These are phyloP conservation scores for Drosophila setosimentum DNA, from an alignment of 2,888 invertebrate genomes.

Conservation along the genomic window DNA sequence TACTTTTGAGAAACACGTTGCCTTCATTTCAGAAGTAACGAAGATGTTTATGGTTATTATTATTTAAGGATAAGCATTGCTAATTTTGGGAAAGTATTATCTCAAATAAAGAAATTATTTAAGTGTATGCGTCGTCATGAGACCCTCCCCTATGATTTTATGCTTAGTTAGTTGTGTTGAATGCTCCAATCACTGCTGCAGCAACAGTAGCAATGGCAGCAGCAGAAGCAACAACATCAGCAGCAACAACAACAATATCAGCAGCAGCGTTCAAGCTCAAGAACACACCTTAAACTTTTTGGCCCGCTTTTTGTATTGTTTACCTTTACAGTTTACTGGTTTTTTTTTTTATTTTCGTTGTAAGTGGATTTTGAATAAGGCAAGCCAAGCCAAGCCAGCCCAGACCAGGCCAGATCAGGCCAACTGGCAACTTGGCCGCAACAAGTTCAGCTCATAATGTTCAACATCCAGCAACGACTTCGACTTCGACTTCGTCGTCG, in stretches of 20 bases:
- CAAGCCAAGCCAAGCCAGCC: constrained; percentile 37
- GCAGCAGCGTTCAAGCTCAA: constrained; percentile 82
- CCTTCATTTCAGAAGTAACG: no score
- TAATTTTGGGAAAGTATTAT: neutral
- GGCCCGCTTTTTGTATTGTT: constrained; percentile 54
- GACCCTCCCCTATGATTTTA: constrained; percentile 12
- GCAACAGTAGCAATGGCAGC: constrained; percentile 20
- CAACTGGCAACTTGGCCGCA: constrained; percentile 42
- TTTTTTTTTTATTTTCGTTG: constrained; percentile 26
- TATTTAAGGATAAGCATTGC: neutral
- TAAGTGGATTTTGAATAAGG: constrained; percentile 43
- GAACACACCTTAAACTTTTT: constrained; percentile 83
- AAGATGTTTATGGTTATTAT: neutral
- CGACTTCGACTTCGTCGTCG: constrained; percentile 3
- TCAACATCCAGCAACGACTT: constrained; percentile 36
- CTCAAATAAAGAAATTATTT: neutral
- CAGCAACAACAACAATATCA: constrained; percentile 1
- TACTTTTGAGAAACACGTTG: neutral
- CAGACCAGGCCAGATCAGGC: constrained; percentile 35
- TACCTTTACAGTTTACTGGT: constrained; percentile 45
- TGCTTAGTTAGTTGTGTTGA: constrained; percentile 37
- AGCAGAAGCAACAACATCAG: neutral
- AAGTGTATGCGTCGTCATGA: constrained; percentile 6
- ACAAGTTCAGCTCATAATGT: constrained; percentile 52
- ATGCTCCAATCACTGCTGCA: constrained; percentile 52